Evolutionary conservation across 92 coral and sea anemone species (phyloP).

Genomic region (Phenganax subtilis): DNA sequence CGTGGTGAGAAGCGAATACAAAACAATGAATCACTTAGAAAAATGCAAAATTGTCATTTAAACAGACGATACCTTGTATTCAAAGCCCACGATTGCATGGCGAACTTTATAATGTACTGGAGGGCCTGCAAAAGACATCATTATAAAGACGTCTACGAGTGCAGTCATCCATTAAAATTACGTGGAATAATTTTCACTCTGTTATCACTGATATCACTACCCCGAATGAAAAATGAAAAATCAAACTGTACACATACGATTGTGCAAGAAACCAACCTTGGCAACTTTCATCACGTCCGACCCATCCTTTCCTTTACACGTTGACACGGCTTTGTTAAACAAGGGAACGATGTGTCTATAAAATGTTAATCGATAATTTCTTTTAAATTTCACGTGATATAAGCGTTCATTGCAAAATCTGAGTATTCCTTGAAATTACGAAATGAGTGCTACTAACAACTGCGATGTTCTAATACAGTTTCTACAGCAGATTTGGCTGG

Average conservation of each 20-base stretch:
- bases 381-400: not conserved
- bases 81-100: conserved; percentile 88
- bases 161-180: not conserved
- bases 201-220: not conserved
- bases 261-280: conserved; percentile 14
- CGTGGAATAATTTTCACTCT: not conserved
- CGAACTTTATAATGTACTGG: conserved; percentile 76
- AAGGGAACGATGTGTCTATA: conserved; percentile 20
- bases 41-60: not conserved
- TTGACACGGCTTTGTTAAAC: conserved; percentile 17
- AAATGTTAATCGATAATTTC: no score
- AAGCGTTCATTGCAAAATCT: not conserved
- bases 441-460: no score
- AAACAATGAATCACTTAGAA: not conserved
- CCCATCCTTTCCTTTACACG: conserved; percentile 18
- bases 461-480: no score
- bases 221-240: no score
- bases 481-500: no score
- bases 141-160: no score
- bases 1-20: no score
- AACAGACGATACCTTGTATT: conserved; percentile 55
- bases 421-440: not conserved
- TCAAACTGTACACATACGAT: no score
- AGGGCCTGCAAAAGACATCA: conserved; percentile 59
- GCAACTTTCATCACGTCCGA: conserved; percentile 29